phyloP scores from a whole-genome alignment of 2,113 vertebrate species.

The Ramphastos sulfuratus region DNA sequence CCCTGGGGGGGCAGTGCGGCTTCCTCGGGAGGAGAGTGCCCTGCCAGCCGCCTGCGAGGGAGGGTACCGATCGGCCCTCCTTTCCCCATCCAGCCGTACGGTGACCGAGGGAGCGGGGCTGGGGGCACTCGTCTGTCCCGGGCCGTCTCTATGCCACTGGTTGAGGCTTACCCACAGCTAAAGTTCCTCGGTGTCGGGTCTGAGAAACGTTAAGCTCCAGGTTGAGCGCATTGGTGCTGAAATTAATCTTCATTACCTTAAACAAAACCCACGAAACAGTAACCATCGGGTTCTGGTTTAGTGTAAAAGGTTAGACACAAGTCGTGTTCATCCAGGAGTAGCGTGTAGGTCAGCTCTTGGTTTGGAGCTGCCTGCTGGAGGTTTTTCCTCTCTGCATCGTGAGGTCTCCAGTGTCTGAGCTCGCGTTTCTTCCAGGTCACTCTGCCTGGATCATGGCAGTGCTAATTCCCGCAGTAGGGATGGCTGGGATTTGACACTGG shows the following conservation, averaged over 20 bases:
- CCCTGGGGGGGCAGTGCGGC: background rate
- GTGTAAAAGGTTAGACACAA: fast-evolving
- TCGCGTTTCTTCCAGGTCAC: fast-evolving
- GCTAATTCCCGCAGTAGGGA: background rate
- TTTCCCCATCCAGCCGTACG: too few species aligned
- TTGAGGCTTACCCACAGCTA: fast-evolving
- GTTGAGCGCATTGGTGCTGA: background rate
- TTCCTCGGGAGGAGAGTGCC: background rate
- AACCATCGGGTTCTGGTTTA: fast-evolving
- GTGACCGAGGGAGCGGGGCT: background rate
- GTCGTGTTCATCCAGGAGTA: fast-evolving
- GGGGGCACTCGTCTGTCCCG: background rate
- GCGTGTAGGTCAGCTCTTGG: too few species aligned
- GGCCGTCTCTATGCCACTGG: fast-evolving
- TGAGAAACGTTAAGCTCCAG: background rate
- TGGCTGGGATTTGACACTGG: fast-evolving
- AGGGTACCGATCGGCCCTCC: background rate
- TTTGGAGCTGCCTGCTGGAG: background rate
- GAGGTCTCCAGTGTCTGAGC: background rate
- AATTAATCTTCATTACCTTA: too few species aligned
- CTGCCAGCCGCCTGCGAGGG: background rate
- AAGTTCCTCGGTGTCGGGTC: fast-evolving
- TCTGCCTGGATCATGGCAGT: fast-evolving
- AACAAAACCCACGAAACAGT: background rate
- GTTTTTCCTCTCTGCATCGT: fast-evolving